Base-by-base conservation (phyloP, 2,797 vertebrate species). In the Apogon hyalosoma region DNA sequence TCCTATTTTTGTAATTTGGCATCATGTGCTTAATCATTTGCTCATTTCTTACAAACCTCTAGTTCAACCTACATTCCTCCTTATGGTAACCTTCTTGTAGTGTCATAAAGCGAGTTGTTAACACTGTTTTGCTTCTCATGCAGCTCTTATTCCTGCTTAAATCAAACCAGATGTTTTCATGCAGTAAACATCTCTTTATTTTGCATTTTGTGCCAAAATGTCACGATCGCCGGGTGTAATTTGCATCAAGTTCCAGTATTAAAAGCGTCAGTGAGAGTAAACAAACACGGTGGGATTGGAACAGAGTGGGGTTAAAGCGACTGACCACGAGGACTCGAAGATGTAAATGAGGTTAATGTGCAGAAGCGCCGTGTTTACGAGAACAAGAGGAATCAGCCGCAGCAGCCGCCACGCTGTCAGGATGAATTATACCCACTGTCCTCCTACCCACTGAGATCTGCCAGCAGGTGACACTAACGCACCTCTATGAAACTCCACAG, bases 401-500 rank as follows among this genome's bases (percentile, higher is more conserved):
- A 11, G 21, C 7, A 55, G 63, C 56, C 61, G 57, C 47, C 57
- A 11, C 0, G 54, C 70, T 69, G 77, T 64, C 77, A 39, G 6
- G 4, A 3, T 15, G 11, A 46, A 18, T 76, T 59, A 68, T 28
- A 24, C 24, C 6, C 13, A 41, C 13, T 3, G 4, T 18, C 6
- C 15, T 58, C 18, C 10, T 12, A 28, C 59, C 56, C 19, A 2
- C 57, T 57, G 54, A 65, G 40, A 42, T 54, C 71, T 2, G 38
- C 73, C 87, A 86, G 82, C 72, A 77, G 77, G 79, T 63, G 67
- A 46, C 53, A 58, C 48, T 58, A 41, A 60, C 1, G 39, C 69
- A 63, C 76, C 15, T 39, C 48, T 65, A 10, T 38, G 1, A 52
- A 16, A 52, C 41, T 11, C 56, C 45, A 63, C 63, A 24, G 33